Evolutionary conservation across 2,888 invertebrate species (phyloP).

Genomic region (Spisula solida): DNA sequence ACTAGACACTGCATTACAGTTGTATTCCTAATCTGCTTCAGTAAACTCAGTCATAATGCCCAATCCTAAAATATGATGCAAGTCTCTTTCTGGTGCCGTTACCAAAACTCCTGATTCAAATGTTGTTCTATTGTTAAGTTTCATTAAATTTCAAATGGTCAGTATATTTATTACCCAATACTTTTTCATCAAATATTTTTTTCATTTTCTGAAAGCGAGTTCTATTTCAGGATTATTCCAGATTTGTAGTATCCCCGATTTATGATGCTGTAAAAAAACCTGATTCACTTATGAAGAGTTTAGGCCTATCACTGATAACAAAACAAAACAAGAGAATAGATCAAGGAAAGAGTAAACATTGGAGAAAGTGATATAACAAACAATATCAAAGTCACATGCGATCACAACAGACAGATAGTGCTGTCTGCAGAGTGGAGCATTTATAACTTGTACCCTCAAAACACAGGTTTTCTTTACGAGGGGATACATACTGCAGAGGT

Average conservation of each 20-base stretch:
- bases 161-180: too few species aligned
- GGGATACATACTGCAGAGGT: neutral
- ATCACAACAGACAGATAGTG: neutral
- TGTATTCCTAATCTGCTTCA: neutral
- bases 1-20: neutral
- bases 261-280: neutral
- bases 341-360: neutral
- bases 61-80: too few species aligned
- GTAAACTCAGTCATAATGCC: too few species aligned
- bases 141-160: too few species aligned
- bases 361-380: neutral
- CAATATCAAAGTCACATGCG: neutral
- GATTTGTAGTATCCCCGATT: too few species aligned
- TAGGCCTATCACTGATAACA: slow-evolving; percentile 8
- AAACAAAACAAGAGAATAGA: neutral
- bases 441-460: neutral
- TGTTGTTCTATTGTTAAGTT: too few species aligned
- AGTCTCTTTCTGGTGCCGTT: too few species aligned
- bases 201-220: too few species aligned
- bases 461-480: too few species aligned
- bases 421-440: neutral
- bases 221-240: too few species aligned
- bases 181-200: too few species aligned
- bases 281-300: neutral
- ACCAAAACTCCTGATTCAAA: too few species aligned